These are phyloP conservation scores for Noctua fimbriata DNA, from an alignment of 2,888 invertebrate species.

Conservation along the genomic window DNA sequence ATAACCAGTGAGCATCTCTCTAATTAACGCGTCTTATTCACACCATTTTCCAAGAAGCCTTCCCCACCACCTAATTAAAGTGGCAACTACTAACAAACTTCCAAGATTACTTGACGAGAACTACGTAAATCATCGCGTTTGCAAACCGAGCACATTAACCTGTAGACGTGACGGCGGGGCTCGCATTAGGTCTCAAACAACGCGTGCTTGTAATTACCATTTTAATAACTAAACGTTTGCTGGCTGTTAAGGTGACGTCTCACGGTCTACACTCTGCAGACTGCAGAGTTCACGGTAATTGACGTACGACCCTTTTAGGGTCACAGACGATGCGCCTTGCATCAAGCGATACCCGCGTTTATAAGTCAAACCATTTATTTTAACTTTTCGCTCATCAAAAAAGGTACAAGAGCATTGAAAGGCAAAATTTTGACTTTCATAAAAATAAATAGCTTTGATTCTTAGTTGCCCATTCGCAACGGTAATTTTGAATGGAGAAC, in stretches of 20 bases:
- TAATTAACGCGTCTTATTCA: conserved; percentile 10
- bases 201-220: conserved; percentile 64
- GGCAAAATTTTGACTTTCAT: background rate
- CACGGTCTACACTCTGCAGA: conserved; percentile 27
- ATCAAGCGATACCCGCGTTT: background rate
- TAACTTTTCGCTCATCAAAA: background rate
- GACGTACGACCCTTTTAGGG: background rate
- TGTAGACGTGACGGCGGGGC: conserved; percentile 48
- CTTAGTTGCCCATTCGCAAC: background rate
- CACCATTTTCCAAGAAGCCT: conserved; percentile 22
- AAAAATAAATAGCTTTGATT: background rate
- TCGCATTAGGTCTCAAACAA: conserved; percentile 61
- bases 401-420: background rate
- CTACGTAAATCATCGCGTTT: conserved; percentile 54
- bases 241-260: conserved; percentile 38
- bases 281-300: conserved; percentile 32
- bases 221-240: conserved; percentile 63
- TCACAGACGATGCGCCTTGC: background rate
- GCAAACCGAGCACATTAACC: conserved; percentile 57
- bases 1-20: background rate
- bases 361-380: background rate
- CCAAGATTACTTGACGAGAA: conserved; percentile 53
- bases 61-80: conserved; percentile 44
- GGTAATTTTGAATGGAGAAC: too few relatives aligned
- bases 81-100: conserved; percentile 36